phyloP scores from a whole-genome alignment of 2,113 vertebrate species.

The Alaudala cheleensis region DNA sequence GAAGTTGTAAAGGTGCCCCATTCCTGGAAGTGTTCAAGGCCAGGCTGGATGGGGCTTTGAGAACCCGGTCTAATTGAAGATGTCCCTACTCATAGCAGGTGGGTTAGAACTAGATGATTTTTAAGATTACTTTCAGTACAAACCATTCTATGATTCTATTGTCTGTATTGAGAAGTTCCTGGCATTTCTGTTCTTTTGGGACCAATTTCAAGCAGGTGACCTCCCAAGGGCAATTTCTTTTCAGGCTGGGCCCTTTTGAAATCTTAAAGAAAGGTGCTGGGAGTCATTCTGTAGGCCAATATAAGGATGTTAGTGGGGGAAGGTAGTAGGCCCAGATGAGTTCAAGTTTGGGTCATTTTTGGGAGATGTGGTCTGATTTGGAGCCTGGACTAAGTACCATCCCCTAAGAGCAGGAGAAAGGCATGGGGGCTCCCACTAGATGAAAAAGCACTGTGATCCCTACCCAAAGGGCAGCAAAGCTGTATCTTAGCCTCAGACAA shows the following conservation, averaged over 20 bases:
- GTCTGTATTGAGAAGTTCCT: not conserved
- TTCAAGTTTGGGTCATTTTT: not conserved
- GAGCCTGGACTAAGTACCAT: not conserved
- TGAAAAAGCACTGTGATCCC: not conserved
- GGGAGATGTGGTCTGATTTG: not conserved
- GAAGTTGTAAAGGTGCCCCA: not conserved
- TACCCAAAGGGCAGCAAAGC: not conserved
- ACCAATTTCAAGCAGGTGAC: not conserved
- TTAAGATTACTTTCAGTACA: not conserved
- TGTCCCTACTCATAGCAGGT: not conserved
- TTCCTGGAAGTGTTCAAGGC: not conserved
- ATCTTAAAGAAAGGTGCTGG: not conserved
- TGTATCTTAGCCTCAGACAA: not conserved
- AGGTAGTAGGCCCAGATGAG: not conserved
- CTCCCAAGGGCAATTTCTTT: not conserved
- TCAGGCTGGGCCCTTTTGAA: not conserved
- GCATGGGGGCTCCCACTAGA: not conserved
- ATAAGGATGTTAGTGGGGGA: not conserved
- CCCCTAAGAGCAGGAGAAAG: not conserved
- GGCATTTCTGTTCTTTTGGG: not conserved
- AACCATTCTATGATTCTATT: not conserved
- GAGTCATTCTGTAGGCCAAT: not conserved
- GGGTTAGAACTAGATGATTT: not conserved
- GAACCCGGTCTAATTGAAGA: not conserved
- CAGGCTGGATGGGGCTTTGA: not conserved